Base-by-base conservation (phyloP, 1,140 invertebrate species). In the Drosophila athabasca region DNA sequence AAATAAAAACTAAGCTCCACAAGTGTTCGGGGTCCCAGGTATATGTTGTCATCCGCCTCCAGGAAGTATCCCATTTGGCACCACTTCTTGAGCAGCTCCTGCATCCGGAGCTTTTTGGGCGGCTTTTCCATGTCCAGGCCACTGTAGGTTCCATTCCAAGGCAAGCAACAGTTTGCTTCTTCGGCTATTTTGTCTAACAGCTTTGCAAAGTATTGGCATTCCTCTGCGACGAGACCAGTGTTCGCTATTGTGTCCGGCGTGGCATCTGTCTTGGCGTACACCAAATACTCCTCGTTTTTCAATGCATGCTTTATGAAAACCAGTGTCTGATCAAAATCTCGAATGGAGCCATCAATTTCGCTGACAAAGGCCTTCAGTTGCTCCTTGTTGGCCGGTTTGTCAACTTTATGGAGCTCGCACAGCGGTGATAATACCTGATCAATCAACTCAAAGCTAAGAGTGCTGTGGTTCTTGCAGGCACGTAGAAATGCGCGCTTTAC, bases 181-280 rank as follows among this genome's bases (percentile, higher is more conserved):
- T 61, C 43, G 3, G 51, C 79, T 1, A 88, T 52, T 58, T 68
- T 83, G 22, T 88, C 84, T 39, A 88, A 22, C 11, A 88, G 22
- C 8, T 57, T 72, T 6, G 79, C 73, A 39, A 88, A 88, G 17
- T 88, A 88, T 41, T 68, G 71, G n/a, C 79, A 89, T 39, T 88
- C 83, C 22, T 76, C 84, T 0, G 79, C 15, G 0, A 67, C 49
- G 0, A 87, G 49, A 3, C 65, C 73, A 0, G 82, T 84, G 59
- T 80, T 71, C 2, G 46, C 49, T 0, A 67, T 51, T 11, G 11
- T 76, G 22, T 73, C 79, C 0, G 84, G 76, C 3, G 79, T 76
- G 11, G 72, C 72, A 19, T 77, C 83, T 1, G 64, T 79, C 15
- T 83, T 62, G 17, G 64, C 48, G 66, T 79, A 88, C 6, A 88